Evolutionary conservation across 2,797 vertebrate genomes (phyloP), one percentile per base, ranked within the genome.

Genomic region (Smutsia gigantea): DNA sequence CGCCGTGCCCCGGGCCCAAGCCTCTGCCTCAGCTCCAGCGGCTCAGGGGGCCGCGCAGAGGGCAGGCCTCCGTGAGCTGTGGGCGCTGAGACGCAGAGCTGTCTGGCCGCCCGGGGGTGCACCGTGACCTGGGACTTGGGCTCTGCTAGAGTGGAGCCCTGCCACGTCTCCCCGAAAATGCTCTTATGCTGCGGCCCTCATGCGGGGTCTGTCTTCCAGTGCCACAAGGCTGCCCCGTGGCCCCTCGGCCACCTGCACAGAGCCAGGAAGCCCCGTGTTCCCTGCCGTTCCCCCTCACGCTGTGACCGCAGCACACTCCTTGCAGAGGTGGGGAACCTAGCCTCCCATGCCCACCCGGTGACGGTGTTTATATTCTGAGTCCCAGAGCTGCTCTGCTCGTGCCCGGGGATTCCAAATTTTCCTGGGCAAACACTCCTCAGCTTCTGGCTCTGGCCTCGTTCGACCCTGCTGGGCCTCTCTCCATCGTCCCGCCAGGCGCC

Each of bases 301-400:
- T 51, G 53, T 0, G 1, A 13, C 29, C 19, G 46, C 4, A 29
- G 29, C 0, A 3, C n/a, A 11, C n/a, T 86, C 51, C n/a, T 77
- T 49, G 21, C 42, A 34, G 17, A 42, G 37, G 19, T 57, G 15
- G n/a, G 57, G 59, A 57, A 68, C 83, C 46, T 18, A 19, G n/a
- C 37, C 42, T 92, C 15, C n/a, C 13, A 46, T 46, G 46, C 46
- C 12, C 14, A 19, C 9, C 19, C 42, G 1, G 1, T n/a, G 27
- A 34, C 3, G 0, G 0, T 64, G 61, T 72, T 77, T 8, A 53
- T 31, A 61, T 17, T 77, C 78, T 61, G 37, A 89, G 23, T 59
- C 53, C 53, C 31, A 79, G 63, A 74, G 39, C 51, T 19, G 3
- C 31, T 77, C 7, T 46, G 34, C 49, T 81, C 37, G 34, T 37